A percentile compares a stretch with the other conserved stretches of the same genome.
phyloP scores from a whole-genome alignment of 2,113 vertebrate genomes.

The Xenopus laevis region DNA sequence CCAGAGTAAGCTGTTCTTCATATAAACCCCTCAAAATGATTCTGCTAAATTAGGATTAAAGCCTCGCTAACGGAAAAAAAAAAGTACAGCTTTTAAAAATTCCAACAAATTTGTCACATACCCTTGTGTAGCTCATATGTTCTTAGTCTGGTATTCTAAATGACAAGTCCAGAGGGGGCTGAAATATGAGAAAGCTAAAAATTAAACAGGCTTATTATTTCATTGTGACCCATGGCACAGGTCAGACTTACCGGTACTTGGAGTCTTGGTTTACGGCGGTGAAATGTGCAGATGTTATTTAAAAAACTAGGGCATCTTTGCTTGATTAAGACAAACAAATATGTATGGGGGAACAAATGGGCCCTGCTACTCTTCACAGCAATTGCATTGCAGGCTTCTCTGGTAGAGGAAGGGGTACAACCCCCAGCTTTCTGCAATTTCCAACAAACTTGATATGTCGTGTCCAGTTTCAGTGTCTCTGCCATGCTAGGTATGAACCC shows the following conservation, averaged over 20 bases:
- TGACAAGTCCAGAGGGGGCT: conserved; percentile 7
- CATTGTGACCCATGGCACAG: conserved; percentile 22
- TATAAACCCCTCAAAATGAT: too few relatives aligned
- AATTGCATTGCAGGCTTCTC: background rate
- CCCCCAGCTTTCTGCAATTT: too few relatives aligned
- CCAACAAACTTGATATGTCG: too few relatives aligned
- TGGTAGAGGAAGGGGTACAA: too few relatives aligned
- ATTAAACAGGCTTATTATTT: conserved; percentile 40
- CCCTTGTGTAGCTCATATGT: background rate
- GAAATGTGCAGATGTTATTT: conserved; percentile 36
- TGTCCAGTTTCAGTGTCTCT: too few relatives aligned
- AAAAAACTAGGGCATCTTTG: conserved; percentile 19
- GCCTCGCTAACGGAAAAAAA: too few relatives aligned
- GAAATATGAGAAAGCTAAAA: conserved; percentile 39
- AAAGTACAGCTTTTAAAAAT: too few relatives aligned
- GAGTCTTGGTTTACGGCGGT: conserved; percentile 9
- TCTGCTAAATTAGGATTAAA: too few relatives aligned
- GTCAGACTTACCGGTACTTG: conserved; percentile 29
- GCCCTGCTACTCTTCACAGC: conserved; percentile 15
- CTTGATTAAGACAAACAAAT: conserved; percentile 41
- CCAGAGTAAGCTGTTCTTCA: too few relatives aligned
- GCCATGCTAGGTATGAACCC: too few relatives aligned
- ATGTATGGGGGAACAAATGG: conserved; percentile 7
- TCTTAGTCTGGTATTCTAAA: conserved; percentile 8
- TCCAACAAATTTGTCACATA: background rate